phyloP scores from a whole-genome alignment of 2,888 invertebrate species.

The Mesorhabditis spiculigera region DNA sequence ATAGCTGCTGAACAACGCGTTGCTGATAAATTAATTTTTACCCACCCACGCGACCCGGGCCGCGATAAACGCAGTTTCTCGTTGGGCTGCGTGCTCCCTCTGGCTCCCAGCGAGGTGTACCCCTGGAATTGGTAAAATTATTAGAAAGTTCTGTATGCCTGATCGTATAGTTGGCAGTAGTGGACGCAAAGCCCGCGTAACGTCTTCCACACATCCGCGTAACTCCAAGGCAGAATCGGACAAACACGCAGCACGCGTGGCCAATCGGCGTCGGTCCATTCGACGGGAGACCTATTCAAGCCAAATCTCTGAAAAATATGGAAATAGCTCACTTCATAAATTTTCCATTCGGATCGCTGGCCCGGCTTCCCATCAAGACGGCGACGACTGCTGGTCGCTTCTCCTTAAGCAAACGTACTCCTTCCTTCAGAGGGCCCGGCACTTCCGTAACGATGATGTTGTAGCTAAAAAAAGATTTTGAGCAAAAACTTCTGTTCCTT shows the following conservation, averaged over 20 bases:
- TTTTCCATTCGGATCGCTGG: constrained; percentile 71
- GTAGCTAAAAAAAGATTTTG: constrained; percentile 63
- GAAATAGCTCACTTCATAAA: constrained; percentile 31
- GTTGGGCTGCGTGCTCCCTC: constrained; percentile 70
- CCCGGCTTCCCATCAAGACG: constrained; percentile 85
- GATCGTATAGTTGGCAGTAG: constrained; percentile 84
- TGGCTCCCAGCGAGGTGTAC: constrained; percentile 82
- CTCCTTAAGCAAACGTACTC: constrained; percentile 68
- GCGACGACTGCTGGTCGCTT: constrained; percentile 71
- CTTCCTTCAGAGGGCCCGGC: constrained; percentile 72
- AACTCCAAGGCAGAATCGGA: constrained; percentile 41
- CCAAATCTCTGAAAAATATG: background rate
- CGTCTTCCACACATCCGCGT: constrained; percentile 82
- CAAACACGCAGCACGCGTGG: constrained; percentile 76
- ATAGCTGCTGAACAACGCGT: constrained; percentile 23
- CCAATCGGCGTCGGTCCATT: constrained; percentile 80
- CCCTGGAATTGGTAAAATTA: constrained; percentile 64
- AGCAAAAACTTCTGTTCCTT: constrained; percentile 9
- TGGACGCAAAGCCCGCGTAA: constrained; percentile 75
- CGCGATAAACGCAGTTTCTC: constrained; percentile 17
- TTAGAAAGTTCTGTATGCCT: constrained; percentile 9
- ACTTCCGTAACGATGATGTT: constrained; percentile 72
- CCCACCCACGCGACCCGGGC: constrained; percentile 13
- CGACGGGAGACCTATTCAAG: constrained; percentile 22
- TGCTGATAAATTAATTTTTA: constrained; percentile 11